phyloP scores from a whole-genome alignment of 2,888 invertebrate species.

The Hypsopygia costalis region DNA sequence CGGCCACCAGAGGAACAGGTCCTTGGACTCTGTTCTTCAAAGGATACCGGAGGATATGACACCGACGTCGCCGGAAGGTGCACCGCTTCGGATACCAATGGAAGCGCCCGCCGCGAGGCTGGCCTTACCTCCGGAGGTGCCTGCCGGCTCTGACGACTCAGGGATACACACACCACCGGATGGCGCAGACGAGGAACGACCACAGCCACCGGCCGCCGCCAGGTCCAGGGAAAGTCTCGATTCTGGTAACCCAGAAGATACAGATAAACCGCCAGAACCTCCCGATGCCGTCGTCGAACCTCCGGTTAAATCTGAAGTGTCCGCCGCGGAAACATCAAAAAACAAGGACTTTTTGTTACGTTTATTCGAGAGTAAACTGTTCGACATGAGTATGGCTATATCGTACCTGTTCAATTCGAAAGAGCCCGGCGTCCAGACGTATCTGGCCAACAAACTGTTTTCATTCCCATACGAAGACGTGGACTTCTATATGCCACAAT shows the following conservation, averaged over 20 bases:
- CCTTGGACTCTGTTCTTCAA: conserved; percentile 93
- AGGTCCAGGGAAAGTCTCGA: conserved; percentile 88
- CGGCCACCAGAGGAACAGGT: conserved; percentile 92
- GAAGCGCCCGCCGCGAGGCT: conserved; percentile 80
- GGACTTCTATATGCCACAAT: conserved; percentile 98
- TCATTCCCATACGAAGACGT: conserved; percentile 95
- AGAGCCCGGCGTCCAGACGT: conserved; percentile 98
- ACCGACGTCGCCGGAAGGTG: conserved; percentile 72
- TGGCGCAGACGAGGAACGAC: conserved; percentile 74
- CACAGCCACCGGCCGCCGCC: conserved; percentile 66
- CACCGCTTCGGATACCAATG: conserved; percentile 57
- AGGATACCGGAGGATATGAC: conserved; percentile 92
- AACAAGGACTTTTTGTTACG: conserved; percentile 88
- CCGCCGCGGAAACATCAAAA: conserved; percentile 58
- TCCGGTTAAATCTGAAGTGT: conserved; percentile 49
- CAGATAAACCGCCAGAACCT: conserved; percentile 72
- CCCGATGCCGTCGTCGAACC: conserved; percentile 50
- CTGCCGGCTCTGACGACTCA: conserved; percentile 88
- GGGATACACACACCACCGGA: conserved; percentile 81
- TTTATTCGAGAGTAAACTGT: conserved; percentile 96
- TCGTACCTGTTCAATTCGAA: conserved; percentile 99
- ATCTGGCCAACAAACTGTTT: conserved; percentile 98
- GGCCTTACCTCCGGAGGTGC: conserved; percentile 68
- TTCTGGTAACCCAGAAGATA: conserved; percentile 83
- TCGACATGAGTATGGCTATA: conserved; percentile 99